Evolutionary conservation across 2,113 vertebrate species (phyloP).

Genomic region (Poicephalus gulielmi): DNA sequence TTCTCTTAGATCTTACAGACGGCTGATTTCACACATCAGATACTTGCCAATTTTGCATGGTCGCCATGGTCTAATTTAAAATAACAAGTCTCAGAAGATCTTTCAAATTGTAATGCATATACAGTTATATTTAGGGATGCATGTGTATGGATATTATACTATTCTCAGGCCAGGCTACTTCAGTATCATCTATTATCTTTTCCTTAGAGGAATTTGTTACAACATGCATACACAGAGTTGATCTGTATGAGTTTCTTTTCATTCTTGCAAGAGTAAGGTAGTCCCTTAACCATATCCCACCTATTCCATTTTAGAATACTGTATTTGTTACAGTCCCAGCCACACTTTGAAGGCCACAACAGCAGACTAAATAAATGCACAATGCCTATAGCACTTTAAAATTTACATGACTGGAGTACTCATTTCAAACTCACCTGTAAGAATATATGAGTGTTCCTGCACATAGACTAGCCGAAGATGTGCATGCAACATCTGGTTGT

Average conservation of each 20-base stretch:
- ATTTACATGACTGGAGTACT: neutral
- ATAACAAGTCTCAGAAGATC: neutral
- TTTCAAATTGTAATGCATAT: neutral
- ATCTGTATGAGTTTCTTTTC: accelerated
- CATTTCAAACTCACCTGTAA: neutral
- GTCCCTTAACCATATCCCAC: neutral
- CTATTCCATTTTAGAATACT: neutral
- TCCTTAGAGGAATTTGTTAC: neutral
- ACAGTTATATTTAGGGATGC: no score
- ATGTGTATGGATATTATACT: neutral
- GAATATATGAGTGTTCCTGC: neutral
- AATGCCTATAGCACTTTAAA: neutral
- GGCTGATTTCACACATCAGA: conserved; percentile 43
- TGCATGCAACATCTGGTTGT: neutral
- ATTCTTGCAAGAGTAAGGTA: neutral
- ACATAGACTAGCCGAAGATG: neutral
- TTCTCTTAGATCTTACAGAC: conserved; percentile 44
- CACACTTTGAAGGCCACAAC: neutral
- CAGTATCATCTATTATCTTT: neutral
- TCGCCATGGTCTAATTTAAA: neutral
- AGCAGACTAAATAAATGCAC: neutral
- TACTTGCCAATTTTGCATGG: conserved; percentile 4
- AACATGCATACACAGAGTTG: neutral
- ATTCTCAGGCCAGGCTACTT: neutral
- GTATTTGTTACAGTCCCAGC: neutral